phyloP scores from a whole-genome alignment of 2,113 vertebrate genomes.

The Podarcis raffonei region DNA sequence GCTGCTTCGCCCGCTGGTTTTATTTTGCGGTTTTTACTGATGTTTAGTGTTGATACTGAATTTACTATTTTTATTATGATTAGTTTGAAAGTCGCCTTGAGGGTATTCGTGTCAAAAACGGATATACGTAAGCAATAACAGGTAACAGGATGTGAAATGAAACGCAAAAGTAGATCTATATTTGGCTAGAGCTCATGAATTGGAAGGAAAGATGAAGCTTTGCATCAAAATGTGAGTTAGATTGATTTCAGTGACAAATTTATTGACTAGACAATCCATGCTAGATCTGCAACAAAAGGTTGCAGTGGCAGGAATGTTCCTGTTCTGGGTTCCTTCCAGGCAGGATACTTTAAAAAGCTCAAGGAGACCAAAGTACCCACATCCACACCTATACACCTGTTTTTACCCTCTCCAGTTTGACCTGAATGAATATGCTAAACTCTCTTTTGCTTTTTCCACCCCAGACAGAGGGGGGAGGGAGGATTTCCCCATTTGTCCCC shows the following conservation, averaged over 20 bases:
- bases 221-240: background rate
- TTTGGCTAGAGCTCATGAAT: background rate
- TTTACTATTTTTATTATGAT: background rate
- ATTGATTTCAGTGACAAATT: background rate
- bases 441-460: background rate
- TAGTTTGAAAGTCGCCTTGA: background rate
- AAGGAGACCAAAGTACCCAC: background rate
- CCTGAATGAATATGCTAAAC: background rate
- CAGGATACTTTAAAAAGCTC: background rate
- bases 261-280: background rate
- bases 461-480: background rate
- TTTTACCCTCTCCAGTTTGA: background rate
- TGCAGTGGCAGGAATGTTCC: background rate
- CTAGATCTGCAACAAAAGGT: background rate
- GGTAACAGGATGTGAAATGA: background rate
- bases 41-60: background rate
- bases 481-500: background rate
- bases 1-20: background rate
- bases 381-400: no score
- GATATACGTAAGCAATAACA: background rate
- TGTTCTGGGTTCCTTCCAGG: background rate
- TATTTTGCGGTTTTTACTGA: background rate
- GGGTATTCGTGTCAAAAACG: background rate
- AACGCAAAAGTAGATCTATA: background rate
- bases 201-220: background rate